Conservation (phyloP, 2,888 invertebrate species). For the Sarcophaga caerulescens region DNA sequence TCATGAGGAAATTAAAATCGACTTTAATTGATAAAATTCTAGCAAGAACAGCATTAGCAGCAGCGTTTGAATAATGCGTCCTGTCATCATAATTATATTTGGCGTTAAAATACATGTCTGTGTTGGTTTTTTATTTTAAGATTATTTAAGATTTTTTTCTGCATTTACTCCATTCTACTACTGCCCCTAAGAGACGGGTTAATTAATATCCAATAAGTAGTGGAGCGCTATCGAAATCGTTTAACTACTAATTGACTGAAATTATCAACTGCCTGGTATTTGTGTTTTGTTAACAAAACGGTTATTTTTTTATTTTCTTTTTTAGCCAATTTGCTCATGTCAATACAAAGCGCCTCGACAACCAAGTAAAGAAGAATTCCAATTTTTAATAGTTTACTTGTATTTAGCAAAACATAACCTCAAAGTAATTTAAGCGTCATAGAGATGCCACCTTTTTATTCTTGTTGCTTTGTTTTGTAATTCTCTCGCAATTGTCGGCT, state of each 20-base stretch:
- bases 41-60: neutral
- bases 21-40: neutral
- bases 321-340: neutral
- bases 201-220: neutral
- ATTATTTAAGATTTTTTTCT: no score
- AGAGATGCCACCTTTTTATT: slow-evolving; percentile 53
- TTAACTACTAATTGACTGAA: neutral
- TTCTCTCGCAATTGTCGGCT: neutral
- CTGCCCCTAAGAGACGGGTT: neutral
- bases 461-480: no score
- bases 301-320: neutral
- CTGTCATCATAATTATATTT: slow-evolving; percentile 42
- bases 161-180: no score
- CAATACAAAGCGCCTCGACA: neutral
- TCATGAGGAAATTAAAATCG: neutral
- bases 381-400: neutral
- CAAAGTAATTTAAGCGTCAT: slow-evolving; percentile 43
- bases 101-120: slow-evolving; percentile 49
- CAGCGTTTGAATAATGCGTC: neutral
- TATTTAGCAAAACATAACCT: slow-evolving; percentile 20
- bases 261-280: neutral
- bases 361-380: neutral
- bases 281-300: neutral
- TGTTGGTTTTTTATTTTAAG: neutral
- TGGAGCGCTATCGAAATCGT: neutral